phyloP scores from a whole-genome alignment of 2,888 invertebrate species.

The Anaspis maculata region DNA sequence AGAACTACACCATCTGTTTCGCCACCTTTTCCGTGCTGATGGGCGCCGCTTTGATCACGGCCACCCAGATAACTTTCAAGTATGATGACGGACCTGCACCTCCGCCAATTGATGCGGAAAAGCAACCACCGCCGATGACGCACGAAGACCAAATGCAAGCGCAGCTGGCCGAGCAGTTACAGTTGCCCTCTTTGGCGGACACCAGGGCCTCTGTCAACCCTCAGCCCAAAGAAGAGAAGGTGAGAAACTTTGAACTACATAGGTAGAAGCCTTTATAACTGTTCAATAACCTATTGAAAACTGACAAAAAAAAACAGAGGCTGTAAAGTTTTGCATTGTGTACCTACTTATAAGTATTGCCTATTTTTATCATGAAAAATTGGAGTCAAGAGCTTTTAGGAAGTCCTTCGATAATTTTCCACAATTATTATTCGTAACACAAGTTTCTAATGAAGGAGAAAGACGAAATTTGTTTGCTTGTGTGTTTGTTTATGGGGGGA shows the following conservation, averaged over 20 bases:
- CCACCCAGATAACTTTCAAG: constrained; percentile 76
- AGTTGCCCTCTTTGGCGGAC: constrained; percentile 68
- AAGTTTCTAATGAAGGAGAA: too few relatives aligned
- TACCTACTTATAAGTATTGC: too few relatives aligned
- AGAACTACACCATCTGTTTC: constrained; percentile 98
- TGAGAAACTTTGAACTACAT: constrained; percentile 23
- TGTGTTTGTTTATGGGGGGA: too few relatives aligned
- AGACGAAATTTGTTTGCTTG: too few relatives aligned
- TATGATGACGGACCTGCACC: constrained; percentile 44
- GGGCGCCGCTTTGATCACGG: constrained; percentile 87
- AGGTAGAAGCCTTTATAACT: not conserved
- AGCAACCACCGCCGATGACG: constrained; percentile 43
- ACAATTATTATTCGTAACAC: too few relatives aligned
- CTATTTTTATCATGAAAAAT: too few relatives aligned
- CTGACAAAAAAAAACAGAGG: too few relatives aligned
- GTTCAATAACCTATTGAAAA: not conserved
- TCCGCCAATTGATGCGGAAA: constrained; percentile 24
- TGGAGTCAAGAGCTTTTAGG: too few relatives aligned
- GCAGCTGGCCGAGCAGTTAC: constrained; percentile 74
- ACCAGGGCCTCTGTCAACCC: constrained; percentile 49
- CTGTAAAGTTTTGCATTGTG: too few relatives aligned
- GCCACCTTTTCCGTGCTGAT: constrained; percentile 95
- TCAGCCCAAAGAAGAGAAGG: constrained; percentile 46
- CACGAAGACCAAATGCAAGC: constrained; percentile 75
- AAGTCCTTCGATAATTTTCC: too few relatives aligned